Evolutionary conservation across 2,888 invertebrate genomes (phyloP).

Genomic region (Actias luna): DNA sequence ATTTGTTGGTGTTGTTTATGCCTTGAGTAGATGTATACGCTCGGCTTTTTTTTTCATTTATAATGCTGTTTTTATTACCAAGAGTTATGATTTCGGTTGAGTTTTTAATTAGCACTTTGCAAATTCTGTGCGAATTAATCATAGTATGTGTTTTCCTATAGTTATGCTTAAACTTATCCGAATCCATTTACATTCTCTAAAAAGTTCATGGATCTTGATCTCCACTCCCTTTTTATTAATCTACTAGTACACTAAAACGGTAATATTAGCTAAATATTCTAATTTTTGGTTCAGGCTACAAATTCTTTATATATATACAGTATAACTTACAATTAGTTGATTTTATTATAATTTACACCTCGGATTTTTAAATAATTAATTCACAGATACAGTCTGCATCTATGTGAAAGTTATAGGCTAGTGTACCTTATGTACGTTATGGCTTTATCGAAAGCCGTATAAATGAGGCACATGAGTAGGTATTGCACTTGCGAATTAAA

Average conservation of each 20-base stretch:
- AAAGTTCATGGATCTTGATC: too few relatives aligned
- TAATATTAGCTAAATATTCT: too few relatives aligned
- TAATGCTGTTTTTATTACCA: conserved; percentile 44
- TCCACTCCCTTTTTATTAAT: too few relatives aligned
- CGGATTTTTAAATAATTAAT: too few relatives aligned
- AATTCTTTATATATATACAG: too few relatives aligned
- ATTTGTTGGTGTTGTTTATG: conserved; percentile 51
- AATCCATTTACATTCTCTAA: too few relatives aligned
- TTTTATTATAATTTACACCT: too few relatives aligned
- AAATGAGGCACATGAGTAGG: conserved; percentile 15
- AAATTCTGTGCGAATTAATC: neutral
- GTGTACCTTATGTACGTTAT: neutral
- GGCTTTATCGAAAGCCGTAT: conserved; percentile 8
- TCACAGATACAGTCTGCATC: too few relatives aligned
- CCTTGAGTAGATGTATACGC: conserved; percentile 59
- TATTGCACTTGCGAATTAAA: conserved; percentile 20
- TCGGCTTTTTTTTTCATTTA: conserved; percentile 62
- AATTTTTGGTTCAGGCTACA: too few relatives aligned
- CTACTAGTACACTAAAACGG: too few relatives aligned
- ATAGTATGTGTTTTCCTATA: neutral
- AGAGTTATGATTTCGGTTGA: neutral
- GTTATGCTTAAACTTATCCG: conserved; percentile 2
- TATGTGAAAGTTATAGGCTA: too few relatives aligned
- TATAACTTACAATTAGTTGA: too few relatives aligned
- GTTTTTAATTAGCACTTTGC: neutral